Base-by-base conservation (phyloP, 2,113 vertebrate genomes). In the Chlorodrepanis virens region DNA sequence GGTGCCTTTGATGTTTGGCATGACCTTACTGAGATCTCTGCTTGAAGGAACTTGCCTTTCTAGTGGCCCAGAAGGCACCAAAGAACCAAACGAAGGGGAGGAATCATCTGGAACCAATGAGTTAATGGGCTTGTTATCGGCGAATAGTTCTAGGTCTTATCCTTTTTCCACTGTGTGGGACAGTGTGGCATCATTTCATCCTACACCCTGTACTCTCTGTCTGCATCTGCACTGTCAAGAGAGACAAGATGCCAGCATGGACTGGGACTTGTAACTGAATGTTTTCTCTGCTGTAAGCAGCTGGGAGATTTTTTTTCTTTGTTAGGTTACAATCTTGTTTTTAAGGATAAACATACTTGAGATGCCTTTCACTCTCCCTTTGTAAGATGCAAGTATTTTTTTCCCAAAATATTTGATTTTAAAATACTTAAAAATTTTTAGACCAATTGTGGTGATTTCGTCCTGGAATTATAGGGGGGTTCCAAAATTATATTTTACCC, bases 1-100 rank as follows among this genome's bases (percentile, higher is more conserved):
- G 37, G 37, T 91, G 52, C 56, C 77, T 91, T 92, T 96, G 79
- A 83, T 91, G 80, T 82, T 96, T 69, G 31, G 15, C 39, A 64
- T 88, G 85, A 50, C 79, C 59, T 78, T 72, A 60, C 35, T 24
- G 56, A 81, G 79, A 56, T 88, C 35, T 83, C 72, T 83, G 0
- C 49, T 78, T 88, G 83, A 90, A 88, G 72, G 39, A 81, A 60
- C 85, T 94, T 93, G 68, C 44, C 60, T 89, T 83, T 70, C 68
- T 78, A 40, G 28, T 52, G 16, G 52, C 59, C 75, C 63, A 67
- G 67, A 90, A 91, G 67, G 75, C 28, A 16, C 14, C 12, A 11
- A 74, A 78, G 68, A 91, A 47, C 27, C 67, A 86, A 86, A 67
- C n/a, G 6, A 88, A 69, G 70, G 45, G 56, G 42, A 67, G 39